Conservation (phyloP, 2,113 vertebrate species). For the Chiloscyllium plagiosum region DNA sequence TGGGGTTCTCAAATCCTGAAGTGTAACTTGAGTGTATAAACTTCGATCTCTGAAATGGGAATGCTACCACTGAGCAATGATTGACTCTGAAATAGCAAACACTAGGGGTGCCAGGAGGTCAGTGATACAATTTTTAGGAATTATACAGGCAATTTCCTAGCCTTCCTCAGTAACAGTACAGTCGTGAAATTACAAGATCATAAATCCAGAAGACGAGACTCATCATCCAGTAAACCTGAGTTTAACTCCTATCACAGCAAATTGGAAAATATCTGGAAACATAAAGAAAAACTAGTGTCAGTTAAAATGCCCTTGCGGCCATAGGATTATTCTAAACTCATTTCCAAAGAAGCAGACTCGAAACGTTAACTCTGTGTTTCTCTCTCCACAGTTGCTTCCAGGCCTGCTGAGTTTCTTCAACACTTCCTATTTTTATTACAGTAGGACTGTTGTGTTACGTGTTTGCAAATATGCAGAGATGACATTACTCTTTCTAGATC, state of each 20-base stretch:
- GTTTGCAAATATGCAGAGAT: no score
- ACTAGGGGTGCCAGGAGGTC: not conserved
- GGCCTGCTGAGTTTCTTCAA: no score
- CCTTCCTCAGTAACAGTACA: not conserved
- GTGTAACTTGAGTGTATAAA: not conserved
- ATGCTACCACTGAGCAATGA: not conserved
- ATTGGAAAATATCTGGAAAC: not conserved
- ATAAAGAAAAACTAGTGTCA: not conserved
- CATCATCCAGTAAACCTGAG: not conserved
- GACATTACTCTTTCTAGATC: no score
- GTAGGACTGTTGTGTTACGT: no score
- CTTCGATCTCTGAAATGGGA: not conserved
- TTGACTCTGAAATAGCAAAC: not conserved
- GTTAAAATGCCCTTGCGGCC: not conserved
- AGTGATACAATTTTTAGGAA: not conserved
- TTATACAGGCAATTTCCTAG: not conserved
- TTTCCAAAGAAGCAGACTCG: no score
- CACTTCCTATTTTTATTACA: no score
- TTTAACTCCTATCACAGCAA: not conserved
- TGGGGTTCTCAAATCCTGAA: not conserved
- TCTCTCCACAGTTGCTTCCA: no score
- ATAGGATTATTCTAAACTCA: no score
- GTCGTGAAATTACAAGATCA: not conserved
- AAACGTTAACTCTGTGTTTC: no score
- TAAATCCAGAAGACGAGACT: not conserved